phyloP scores from a whole-genome alignment of 2,113 vertebrate species.

The Eclectus roratus region DNA sequence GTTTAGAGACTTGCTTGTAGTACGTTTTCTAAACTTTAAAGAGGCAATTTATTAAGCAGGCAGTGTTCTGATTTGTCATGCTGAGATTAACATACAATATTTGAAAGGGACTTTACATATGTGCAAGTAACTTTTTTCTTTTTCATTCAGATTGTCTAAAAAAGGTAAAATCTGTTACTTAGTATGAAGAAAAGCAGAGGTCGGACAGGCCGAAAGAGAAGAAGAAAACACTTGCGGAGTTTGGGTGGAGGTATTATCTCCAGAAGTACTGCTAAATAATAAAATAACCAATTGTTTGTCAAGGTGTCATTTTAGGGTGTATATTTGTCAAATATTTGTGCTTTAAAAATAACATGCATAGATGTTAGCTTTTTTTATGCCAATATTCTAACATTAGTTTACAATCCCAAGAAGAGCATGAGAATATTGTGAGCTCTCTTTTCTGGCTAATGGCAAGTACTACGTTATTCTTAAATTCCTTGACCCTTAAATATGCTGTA shows the following conservation, averaged over 20 bases:
- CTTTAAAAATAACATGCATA: not conserved
- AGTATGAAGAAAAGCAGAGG: conserved; percentile 73
- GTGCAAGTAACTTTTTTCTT: not conserved
- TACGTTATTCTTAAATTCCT: not conserved
- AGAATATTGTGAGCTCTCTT: not conserved
- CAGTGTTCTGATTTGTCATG: not conserved
- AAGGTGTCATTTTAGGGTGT: not conserved
- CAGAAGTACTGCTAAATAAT: not conserved
- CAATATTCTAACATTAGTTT: not conserved
- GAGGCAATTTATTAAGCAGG: not conserved
- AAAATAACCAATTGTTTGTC: not conserved
- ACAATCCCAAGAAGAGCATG: not conserved
- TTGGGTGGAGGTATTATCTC: conserved; percentile 59
- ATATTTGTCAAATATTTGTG: not conserved
- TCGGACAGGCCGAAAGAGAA: conserved; percentile 68
- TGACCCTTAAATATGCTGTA: not conserved
- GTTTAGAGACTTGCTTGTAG: not conserved
- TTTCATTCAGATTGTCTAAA: not conserved
- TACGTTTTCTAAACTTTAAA: not conserved
- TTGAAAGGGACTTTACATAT: not conserved
- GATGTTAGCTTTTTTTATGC: not conserved
- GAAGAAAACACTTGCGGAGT: conserved; percentile 33
- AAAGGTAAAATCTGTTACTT: not conserved
- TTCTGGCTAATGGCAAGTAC: not conserved
- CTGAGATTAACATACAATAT: not conserved